A percentile compares a stretch with the other conserved stretches of the same genome.
Conservation (phyloP, 1,140 invertebrate species). For the Caenorhabditis latens region DNA sequence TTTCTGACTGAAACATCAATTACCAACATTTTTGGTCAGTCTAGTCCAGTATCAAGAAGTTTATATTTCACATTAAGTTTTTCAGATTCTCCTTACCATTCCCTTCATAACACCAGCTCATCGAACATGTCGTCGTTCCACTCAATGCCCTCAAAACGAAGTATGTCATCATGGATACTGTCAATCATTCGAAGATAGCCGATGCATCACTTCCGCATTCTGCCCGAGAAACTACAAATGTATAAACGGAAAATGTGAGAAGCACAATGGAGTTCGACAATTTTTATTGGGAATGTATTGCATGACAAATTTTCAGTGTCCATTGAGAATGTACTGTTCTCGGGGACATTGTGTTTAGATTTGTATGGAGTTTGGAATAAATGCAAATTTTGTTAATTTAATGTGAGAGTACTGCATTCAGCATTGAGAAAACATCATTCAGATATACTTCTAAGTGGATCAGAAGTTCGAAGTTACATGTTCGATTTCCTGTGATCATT, state of each 20-base stretch:
- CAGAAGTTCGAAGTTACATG: slow-evolving; percentile 62
- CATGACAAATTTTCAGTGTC: neutral
- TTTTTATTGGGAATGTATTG: slow-evolving; percentile 8
- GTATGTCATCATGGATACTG: slow-evolving; percentile 16
- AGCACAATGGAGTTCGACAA: neutral
- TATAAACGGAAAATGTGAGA: neutral
- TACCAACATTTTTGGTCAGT: too few relatives aligned
- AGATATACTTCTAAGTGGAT: too few relatives aligned
- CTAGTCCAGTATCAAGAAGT: too few relatives aligned
- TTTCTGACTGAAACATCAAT: too few relatives aligned
- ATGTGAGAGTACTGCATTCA: too few relatives aligned
- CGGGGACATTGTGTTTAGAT: slow-evolving; percentile 20
- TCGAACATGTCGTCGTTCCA: slow-evolving; percentile 18
- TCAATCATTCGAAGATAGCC: slow-evolving; percentile 12
- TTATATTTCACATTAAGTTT: neutral
- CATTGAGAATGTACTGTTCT: neutral
- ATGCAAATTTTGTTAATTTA: too few relatives aligned
- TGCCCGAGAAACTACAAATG: slow-evolving; percentile 4
- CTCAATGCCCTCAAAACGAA: neutral
- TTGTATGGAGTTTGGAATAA: neutral
- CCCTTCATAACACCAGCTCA: neutral
- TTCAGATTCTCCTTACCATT: neutral
- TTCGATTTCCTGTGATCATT: neutral
- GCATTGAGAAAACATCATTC: too few relatives aligned
- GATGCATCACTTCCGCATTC: neutral